phyloP scores from a whole-genome alignment of 2,888 invertebrate species.

The Ectobius pallidus region DNA sequence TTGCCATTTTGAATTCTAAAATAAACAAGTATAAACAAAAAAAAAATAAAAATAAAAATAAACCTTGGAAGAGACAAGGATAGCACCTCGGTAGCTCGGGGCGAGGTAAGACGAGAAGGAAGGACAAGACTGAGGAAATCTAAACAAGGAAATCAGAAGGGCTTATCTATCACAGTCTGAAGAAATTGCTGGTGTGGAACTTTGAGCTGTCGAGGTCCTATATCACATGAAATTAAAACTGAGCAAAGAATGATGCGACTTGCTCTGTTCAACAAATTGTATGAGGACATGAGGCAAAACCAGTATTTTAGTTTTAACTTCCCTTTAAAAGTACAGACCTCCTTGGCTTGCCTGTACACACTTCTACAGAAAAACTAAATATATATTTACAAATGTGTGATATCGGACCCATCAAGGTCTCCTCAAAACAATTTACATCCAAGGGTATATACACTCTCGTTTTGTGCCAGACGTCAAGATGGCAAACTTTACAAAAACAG shows the following conservation, averaged over 20 bases:
- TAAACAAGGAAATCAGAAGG: background rate
- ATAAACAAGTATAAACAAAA: background rate
- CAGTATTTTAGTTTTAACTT: background rate
- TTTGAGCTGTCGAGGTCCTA: constrained; percentile 14
- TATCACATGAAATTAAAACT: constrained; percentile 1
- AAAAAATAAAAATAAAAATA: background rate
- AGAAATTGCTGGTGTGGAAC: background rate
- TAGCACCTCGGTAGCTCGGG: constrained; percentile 11
- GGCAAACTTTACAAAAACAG: constrained; percentile 9
- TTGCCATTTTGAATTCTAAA: background rate
- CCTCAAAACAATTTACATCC: constrained; percentile 42
- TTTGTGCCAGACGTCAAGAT: constrained; percentile 7
- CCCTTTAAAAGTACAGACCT: background rate
- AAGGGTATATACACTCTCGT: constrained; percentile 39
- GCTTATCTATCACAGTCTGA: background rate
- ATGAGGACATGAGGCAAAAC: constrained; percentile 7
- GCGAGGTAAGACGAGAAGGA: too few species aligned
- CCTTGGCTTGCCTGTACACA: constrained; percentile 7
- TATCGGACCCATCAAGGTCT: constrained; percentile 27
- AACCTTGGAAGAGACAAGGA: background rate
- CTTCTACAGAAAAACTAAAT: constrained; percentile 36
- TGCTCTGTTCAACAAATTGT: too few species aligned
- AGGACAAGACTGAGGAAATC: background rate
- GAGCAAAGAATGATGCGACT: background rate
- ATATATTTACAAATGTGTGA: constrained; percentile 35